Conservation (phyloP, 2,113 vertebrate genomes). For the Gallinago undulata region DNA sequence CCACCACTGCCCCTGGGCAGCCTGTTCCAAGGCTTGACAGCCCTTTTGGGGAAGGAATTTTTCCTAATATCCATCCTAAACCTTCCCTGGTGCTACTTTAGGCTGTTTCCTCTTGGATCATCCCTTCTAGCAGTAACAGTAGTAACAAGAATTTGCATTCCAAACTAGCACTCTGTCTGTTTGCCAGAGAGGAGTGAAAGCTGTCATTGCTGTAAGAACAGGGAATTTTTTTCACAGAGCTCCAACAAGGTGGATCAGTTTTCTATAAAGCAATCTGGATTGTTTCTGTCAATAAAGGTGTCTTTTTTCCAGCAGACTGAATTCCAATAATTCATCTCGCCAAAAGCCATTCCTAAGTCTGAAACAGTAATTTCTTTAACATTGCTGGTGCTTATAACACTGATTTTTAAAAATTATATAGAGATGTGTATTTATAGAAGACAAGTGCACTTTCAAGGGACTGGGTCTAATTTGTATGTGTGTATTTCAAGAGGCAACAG, state of each 20-base stretch:
- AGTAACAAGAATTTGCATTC: background rate
- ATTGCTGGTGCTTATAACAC: background rate
- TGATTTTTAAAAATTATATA: background rate
- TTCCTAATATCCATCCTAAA: no score
- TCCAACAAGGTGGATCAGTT: background rate
- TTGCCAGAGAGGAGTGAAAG: background rate
- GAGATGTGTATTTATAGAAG: background rate
- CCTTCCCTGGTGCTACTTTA: no score
- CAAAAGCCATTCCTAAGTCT: background rate
- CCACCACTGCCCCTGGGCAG: no score
- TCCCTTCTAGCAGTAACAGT: background rate
- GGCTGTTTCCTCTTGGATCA: background rate
- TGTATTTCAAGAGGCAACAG: background rate
- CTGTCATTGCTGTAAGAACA: background rate
- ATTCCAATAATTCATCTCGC: background rate
- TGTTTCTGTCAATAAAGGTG: background rate
- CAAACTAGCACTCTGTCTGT: background rate
- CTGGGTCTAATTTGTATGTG: background rate
- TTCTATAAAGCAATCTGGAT: background rate
- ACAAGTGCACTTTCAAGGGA: background rate
- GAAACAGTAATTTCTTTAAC: background rate
- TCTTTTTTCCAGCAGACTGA: background rate
- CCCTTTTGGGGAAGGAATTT: no score
- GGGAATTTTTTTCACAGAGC: background rate
- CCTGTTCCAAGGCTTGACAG: no score